phyloP scores from a whole-genome alignment of 2,797 vertebrate genomes.

The Oryzias sinensis region DNA sequence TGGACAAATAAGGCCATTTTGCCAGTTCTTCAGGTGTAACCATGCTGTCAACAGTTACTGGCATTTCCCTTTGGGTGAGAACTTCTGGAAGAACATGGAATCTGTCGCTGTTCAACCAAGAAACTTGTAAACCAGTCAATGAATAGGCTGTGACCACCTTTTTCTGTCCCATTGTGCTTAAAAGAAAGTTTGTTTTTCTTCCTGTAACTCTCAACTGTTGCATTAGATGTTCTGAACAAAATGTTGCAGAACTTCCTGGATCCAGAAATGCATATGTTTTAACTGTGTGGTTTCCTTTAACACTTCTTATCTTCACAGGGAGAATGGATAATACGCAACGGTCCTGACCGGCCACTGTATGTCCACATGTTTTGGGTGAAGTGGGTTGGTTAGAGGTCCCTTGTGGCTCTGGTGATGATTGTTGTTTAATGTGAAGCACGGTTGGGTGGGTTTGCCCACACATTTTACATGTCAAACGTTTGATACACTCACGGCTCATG shows the following conservation, averaged over 20 bases:
- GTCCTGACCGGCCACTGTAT: not conserved
- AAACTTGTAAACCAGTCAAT: not conserved
- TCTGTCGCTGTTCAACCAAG: not conserved
- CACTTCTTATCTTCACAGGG: not conserved
- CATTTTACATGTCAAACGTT: not conserved
- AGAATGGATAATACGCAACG: not conserved
- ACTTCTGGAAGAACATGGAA: conserved; percentile 2
- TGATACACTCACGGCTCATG: not conserved
- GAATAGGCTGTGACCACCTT: not conserved
- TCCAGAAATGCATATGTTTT: not conserved
- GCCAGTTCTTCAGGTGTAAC: not conserved
- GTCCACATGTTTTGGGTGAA: conserved; percentile 2
- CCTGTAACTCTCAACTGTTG: not conserved
- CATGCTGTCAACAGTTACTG: not conserved
- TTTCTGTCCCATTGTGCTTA: conserved; percentile 3
- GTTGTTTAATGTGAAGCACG: not conserved
- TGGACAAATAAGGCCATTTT: not conserved
- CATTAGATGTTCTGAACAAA: conserved; percentile 3
- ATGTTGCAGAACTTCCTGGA: not conserved
- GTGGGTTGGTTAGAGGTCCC: not conserved
- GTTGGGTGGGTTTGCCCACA: not conserved
- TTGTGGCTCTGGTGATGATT: not conserved
- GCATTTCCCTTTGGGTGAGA: conserved; percentile 3
- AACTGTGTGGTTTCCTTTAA: not conserved
- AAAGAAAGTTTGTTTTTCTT: not conserved